These are phyloP conservation scores for Camponotus vicinus DNA, from an alignment of 1,140 invertebrate species.

Conservation along the genomic window DNA sequence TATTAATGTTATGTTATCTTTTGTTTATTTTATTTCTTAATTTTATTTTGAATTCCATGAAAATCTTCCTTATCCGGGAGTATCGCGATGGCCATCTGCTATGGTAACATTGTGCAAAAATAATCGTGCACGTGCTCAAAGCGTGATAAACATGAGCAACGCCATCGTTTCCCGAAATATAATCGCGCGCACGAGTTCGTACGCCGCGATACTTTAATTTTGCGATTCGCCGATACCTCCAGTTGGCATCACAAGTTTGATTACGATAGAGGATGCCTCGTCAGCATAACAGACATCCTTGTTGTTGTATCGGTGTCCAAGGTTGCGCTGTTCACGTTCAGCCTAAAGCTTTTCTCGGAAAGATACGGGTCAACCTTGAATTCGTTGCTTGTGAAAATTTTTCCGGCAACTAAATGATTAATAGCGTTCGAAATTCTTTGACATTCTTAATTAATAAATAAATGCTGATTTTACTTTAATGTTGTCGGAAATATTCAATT, in stretches of 20 bases:
- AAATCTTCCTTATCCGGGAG: neutral
- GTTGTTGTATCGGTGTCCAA: slow-evolving; percentile 78
- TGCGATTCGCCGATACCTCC: slow-evolving; percentile 58
- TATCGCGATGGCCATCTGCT: neutral
- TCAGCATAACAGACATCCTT: slow-evolving; percentile 83
- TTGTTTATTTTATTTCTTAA: neutral
- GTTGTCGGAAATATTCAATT: neutral
- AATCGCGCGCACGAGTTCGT: slow-evolving; percentile 45
- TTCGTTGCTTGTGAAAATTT: slow-evolving; percentile 34
- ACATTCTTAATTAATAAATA: neutral
- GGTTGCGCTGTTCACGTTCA: slow-evolving; percentile 67
- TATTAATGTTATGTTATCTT: too few species aligned
- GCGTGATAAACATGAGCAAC: slow-evolving; percentile 52
- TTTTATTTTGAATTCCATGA: neutral
- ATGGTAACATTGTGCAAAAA: slow-evolving; percentile 21
- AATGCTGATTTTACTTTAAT: neutral
- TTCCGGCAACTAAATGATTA: slow-evolving; percentile 18
- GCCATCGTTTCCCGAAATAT: slow-evolving; percentile 55
- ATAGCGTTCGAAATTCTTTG: neutral
- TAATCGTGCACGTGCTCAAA: slow-evolving; percentile 43
- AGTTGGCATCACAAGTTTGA: slow-evolving; percentile 64
- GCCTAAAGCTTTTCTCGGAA: slow-evolving; percentile 20
- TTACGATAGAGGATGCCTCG: slow-evolving; percentile 73
- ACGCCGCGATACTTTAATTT: slow-evolving; percentile 65
- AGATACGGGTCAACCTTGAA: slow-evolving; percentile 22